Evolutionary conservation across 2,113 vertebrate species (phyloP), one percentile per base, ranked within the genome.

Genomic region (Melospiza georgiana): DNA sequence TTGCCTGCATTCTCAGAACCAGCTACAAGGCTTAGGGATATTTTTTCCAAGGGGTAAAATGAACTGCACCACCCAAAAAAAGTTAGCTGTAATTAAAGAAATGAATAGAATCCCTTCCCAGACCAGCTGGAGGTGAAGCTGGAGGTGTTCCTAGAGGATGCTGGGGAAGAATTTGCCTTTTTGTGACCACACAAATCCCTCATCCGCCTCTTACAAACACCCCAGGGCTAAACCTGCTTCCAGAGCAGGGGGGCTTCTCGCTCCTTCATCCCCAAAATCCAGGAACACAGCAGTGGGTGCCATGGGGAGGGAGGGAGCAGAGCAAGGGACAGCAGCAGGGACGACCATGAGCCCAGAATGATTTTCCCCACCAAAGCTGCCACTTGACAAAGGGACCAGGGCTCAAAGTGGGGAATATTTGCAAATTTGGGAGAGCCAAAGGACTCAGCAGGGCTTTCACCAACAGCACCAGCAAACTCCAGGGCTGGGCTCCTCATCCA

Each of bases 271-370:
- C 49, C 55, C 25, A 3, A 65, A 79, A 76, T 3, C 2, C 39
- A 58, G 54, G 16, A 27, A 11, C 6, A 48, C 22, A 9, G 52
- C 21, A 55, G 18, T 0, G 1, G 30, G 11, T 15, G 3, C n/a
- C 16, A 11, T 0, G 10, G 52, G 15, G 55, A 63, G 5, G 20
- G 17, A 76, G 12, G 48, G 12, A 65, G 44, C 31, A 77, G n/a
- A 84, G 44, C 27, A 35, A 76, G 11, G 28, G 6, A 27, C 48
- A 52, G 24, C 33, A 44, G 9, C 16, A 37, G n/a, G 28, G 20
- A 43, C 8, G 5, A 2, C 27, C 2, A 0, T 0, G 1, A 66
- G 17, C 12, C 15, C 52, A 67, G 7, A 61, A 55, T 24, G 10
- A 41, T 37, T 63, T 8, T 5, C 15, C 19, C 22, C 65, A 76